Base-by-base conservation (phyloP, 1,140 invertebrate species). In the Grapholita molesta region DNA sequence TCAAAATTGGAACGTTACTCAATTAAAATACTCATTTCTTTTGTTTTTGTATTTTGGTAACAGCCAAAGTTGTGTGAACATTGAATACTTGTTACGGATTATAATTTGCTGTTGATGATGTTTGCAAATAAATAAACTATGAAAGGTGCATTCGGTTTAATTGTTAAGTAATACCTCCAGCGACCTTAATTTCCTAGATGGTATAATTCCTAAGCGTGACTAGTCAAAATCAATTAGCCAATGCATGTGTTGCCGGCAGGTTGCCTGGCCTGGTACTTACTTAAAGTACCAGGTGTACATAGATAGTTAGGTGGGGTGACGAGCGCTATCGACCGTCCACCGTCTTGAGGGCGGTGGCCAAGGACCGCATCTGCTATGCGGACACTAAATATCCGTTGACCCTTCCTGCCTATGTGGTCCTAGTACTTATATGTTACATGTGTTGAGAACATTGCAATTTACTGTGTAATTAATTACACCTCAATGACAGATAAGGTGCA, bases 351-450 rank as follows among this genome's bases (percentile, higher is more conserved):
- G 84, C 83, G 86, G 82, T 83, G 84, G 81, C 85, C 83, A 89
- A 89, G 88, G 83, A 89, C 84, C 83, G 85, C 88, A 89, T 88
- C 84, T 87, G 85, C 84, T 86, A 89, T 89, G 86, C 88, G 83
- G 81, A 83, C 84, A 85, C 88, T 89, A 88, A 89, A 82, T 88
- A 89, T 85, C 83, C 85, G 80, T 86, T 88, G 85, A 88, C 87
- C 85, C 83, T 85, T 84, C 80, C 67, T 66, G 66, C 70, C 77
- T 86, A 85, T 83, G 79, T 88, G 80, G 78, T 72, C 82, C 83
- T 85, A 77, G 82, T 77, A 73, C 76, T 74, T 65, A 32, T 15
- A 64, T 23, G 53, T 57, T 75, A 78, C 79, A 72, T 75, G 70
- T 52, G 69, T 64, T n/a, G 35, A 38, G 35, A 35, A 73, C 74